Evolutionary conservation across 2,113 vertebrate genomes (phyloP).

Genomic region (Rallus limicola): DNA sequence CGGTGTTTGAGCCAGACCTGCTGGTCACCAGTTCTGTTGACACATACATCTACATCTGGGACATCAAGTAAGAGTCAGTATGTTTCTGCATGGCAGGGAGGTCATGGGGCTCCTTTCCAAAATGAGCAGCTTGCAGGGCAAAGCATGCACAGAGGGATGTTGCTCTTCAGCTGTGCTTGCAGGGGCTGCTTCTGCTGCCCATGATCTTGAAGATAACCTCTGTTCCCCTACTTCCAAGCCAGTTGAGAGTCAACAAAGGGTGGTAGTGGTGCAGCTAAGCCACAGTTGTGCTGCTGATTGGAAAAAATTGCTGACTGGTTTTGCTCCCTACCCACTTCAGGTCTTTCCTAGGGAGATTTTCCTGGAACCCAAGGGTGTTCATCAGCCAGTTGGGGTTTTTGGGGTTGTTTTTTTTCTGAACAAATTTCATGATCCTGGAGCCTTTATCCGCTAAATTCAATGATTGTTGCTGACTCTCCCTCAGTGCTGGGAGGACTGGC

Average conservation of each 20-base stretch:
- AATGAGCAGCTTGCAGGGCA: background rate
- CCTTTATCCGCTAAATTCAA: background rate
- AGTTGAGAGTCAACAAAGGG: background rate
- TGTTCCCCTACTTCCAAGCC: background rate
- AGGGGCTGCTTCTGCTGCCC: background rate
- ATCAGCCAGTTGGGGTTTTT: background rate
- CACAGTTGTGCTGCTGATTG: background rate
- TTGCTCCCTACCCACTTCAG: background rate
- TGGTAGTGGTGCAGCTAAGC: background rate
- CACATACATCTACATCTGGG: constrained; percentile 99
- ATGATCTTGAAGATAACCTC: background rate
- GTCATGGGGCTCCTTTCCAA: background rate
- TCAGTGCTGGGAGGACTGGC: background rate
- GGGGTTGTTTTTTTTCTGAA: background rate
- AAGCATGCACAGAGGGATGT: accelerated
- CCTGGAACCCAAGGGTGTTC: background rate
- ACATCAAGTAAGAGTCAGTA: constrained; percentile 87
- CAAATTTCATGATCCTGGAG: background rate
- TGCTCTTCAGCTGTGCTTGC: background rate
- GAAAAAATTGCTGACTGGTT: background rate
- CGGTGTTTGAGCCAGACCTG: constrained; percentile 92
- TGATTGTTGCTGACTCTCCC: background rate
- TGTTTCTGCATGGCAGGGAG: background rate
- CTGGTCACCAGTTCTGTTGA: constrained; percentile 97
- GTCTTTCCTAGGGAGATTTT: background rate